A percentile compares a stretch with the other conserved stretches of the same genome.
Conservation (phyloP, 2,888 invertebrate species). For the Ophion costatus region DNA sequence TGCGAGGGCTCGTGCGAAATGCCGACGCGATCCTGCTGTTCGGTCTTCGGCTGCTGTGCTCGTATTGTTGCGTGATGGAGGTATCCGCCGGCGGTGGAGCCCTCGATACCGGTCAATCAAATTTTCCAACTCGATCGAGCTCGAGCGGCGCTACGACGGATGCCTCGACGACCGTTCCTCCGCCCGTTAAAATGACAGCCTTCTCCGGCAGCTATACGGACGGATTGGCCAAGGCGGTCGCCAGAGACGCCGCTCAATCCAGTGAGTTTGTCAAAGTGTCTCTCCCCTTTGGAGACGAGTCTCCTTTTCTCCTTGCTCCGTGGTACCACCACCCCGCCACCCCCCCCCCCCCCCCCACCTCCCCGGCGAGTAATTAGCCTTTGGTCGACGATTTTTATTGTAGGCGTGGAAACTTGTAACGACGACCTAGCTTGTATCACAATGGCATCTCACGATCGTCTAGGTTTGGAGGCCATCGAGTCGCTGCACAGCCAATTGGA, state of each 20-base stretch:
- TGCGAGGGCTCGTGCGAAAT: conserved; percentile 78
- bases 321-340: too few relatives aligned
- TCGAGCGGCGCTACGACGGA: neutral
- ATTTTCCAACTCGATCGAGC: conserved; percentile 41
- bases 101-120: conserved; percentile 75
- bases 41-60: conserved; percentile 75
- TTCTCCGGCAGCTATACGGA: conserved; percentile 84
- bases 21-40: conserved; percentile 78
- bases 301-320: neutral
- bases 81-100: conserved; percentile 80
- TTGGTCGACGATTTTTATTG: conserved; percentile 67
- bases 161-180: conserved; percentile 61
- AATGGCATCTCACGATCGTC: conserved; percentile 90
- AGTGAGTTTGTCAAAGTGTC: conserved; percentile 75
- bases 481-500: conserved; percentile 97
- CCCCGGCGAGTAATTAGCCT: conserved; percentile 61
- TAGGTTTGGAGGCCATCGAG: conserved; percentile 96
- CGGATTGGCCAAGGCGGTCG: conserved; percentile 86
- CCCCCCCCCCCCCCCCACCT: neutral
- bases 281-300: neutral
- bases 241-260: conserved; percentile 85
- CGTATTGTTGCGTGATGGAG: conserved; percentile 73
- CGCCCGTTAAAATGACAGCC: conserved; percentile 76
- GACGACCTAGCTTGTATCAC: conserved; percentile 91
- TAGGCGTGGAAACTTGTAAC: conserved; percentile 84